phyloP scores from a whole-genome alignment of 2,797 vertebrate genomes.

The Xenops minutus region DNA sequence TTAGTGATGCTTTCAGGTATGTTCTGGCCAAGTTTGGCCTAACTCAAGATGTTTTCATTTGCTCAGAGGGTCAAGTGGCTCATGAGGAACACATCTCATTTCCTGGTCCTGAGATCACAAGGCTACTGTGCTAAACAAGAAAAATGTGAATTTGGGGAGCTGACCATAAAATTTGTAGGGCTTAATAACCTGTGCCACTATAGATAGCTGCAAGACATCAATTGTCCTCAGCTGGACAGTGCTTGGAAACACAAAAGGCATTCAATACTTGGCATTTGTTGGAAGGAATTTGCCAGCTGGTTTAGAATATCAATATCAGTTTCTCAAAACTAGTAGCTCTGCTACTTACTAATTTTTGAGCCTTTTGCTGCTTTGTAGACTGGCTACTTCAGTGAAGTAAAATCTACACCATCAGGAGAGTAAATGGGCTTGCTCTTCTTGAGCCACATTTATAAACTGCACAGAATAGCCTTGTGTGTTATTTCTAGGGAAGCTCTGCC shows the following conservation, averaged over 20 bases:
- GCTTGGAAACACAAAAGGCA: background rate
- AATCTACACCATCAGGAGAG: background rate
- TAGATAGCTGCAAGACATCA: background rate
- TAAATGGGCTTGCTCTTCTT: background rate
- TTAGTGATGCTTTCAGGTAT: background rate
- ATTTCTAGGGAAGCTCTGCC: background rate
- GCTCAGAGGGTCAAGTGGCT: background rate
- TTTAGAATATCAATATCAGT: background rate
- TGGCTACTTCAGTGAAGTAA: background rate
- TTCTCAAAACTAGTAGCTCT: background rate
- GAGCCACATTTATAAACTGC: background rate
- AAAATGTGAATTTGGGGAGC: background rate
- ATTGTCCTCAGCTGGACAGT: background rate
- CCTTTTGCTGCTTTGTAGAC: background rate
- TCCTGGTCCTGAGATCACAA: background rate
- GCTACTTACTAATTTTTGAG: background rate
- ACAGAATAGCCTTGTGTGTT: background rate
- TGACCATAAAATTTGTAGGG: background rate
- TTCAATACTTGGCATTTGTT: background rate
- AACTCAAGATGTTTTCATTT: background rate
- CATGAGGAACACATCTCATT: background rate
- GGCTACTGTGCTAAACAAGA: background rate
- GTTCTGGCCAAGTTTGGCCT: background rate
- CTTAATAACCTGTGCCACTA: background rate
- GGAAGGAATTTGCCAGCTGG: background rate